Conservation (phyloP, 2,113 vertebrate species). For the Nothobranchius kuhntae region DNA sequence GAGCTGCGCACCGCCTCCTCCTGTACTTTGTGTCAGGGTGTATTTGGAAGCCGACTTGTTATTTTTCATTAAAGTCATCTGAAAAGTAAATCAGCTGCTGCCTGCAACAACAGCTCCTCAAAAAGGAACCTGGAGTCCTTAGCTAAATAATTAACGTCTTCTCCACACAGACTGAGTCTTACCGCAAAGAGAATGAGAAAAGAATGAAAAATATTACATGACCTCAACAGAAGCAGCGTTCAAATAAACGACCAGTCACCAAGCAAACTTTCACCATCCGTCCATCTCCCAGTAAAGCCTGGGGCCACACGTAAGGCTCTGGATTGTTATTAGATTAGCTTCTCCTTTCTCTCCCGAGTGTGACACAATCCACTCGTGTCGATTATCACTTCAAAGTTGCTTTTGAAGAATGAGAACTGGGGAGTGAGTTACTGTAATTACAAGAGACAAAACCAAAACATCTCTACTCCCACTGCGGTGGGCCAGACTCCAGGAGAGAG, state of each 20-base stretch:
- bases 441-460: slow-evolving; percentile 50
- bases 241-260: slow-evolving; percentile 26
- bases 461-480: slow-evolving; percentile 41
- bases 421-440: slow-evolving; percentile 40
- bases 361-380: slow-evolving; percentile 40
- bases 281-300: slow-evolving; percentile 12
- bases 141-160: slow-evolving; percentile 24
- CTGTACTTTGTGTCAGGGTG: slow-evolving; percentile 18
- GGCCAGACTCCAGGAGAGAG: slow-evolving; percentile 36
- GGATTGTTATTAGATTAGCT: slow-evolving; percentile 61
- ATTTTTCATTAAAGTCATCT: slow-evolving; percentile 44
- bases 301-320: slow-evolving; percentile 26
- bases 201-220: neutral
- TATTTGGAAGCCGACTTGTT: slow-evolving; percentile 40
- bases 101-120: slow-evolving; percentile 41
- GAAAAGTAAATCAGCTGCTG: slow-evolving; percentile 59
- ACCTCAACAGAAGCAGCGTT: slow-evolving; percentile 10
- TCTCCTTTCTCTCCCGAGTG: slow-evolving; percentile 50
- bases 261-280: slow-evolving; percentile 29
- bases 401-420: slow-evolving; percentile 34
- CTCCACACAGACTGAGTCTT: neutral
- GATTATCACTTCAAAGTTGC: slow-evolving; percentile 44
- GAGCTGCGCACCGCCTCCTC: slow-evolving; percentile 9
- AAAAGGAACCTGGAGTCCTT: slow-evolving; percentile 27
- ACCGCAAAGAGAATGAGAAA: slow-evolving; percentile 12